These are phyloP conservation scores for Setipinna tenuifilis DNA, from an alignment of 2,797 vertebrate genomes.

Conservation along the genomic window DNA sequence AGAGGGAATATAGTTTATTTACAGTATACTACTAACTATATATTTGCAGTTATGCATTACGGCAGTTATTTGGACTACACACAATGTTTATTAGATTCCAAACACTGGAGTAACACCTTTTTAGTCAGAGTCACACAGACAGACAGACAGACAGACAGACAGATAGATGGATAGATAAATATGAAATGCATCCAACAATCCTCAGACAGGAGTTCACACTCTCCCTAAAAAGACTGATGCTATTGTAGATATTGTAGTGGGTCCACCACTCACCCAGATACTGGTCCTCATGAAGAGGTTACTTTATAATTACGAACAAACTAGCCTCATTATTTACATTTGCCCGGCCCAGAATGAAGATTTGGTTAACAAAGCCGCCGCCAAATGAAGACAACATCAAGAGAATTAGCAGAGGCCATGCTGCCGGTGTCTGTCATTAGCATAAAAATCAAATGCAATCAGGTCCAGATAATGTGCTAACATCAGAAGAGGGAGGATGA, in stretches of 20 bases:
- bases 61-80: background rate
- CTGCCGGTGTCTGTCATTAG: slow-evolving; percentile 37
- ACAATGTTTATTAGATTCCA: background rate
- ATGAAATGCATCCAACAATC: background rate
- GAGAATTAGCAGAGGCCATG: slow-evolving; percentile 22
- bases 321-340: slow-evolving; percentile 26
- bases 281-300: slow-evolving; percentile 14
- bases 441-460: slow-evolving; percentile 51
- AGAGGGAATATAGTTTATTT: background rate
- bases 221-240: background rate
- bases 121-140: background rate
- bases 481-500: background rate
- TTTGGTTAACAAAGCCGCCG: background rate
- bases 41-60: too few species aligned
- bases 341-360: slow-evolving; percentile 27
- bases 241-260: background rate
- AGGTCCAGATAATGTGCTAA: slow-evolving; percentile 36
- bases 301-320: slow-evolving; percentile 29
- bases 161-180: background rate
- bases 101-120: too few species aligned
- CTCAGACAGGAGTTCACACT: background rate
- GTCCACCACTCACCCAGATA: slow-evolving; percentile 17
- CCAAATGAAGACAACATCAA: slow-evolving; percentile 29
- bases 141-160: background rate
- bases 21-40: background rate